Evolutionary conservation across 2,797 vertebrate genomes (phyloP).

Genomic region (Coendou prehensilis): DNA sequence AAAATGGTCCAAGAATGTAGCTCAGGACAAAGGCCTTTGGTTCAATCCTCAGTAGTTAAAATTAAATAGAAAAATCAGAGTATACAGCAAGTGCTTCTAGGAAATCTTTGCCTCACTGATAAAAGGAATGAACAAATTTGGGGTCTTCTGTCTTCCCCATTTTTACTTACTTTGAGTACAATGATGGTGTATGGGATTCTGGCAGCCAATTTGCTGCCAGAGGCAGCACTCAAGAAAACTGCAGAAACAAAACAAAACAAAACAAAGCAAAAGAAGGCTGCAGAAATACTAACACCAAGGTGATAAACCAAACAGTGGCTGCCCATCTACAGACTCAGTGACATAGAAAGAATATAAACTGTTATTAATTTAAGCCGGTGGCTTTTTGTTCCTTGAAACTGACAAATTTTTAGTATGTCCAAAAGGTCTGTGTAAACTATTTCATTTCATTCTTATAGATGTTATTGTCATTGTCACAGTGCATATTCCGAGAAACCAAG

Average conservation of each 20-base stretch:
- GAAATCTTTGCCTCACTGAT: neutral
- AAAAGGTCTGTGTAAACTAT: neutral
- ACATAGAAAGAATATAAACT: neutral
- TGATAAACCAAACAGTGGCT: neutral
- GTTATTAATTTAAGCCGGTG: neutral
- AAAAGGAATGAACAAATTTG: neutral
- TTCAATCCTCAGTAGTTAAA: neutral
- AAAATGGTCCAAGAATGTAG: neutral
- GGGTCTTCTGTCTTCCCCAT: neutral
- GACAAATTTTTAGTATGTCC: neutral
- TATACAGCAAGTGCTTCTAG: neutral
- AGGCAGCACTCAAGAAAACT: conserved; percentile 5
- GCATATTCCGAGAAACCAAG: neutral
- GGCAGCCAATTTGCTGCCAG: neutral
- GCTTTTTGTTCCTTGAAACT: neutral
- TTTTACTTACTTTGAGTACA: neutral
- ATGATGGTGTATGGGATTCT: neutral
- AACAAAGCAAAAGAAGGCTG: neutral
- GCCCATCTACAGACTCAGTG: no score
- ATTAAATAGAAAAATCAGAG: neutral
- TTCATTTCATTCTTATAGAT: neutral
- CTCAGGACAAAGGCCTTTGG: neutral
- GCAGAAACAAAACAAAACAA: neutral
- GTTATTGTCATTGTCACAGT: neutral
- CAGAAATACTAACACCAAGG: neutral